Base-by-base conservation (phyloP, 1,140 invertebrate genomes). In the Drosophila malerkotliana region DNA sequence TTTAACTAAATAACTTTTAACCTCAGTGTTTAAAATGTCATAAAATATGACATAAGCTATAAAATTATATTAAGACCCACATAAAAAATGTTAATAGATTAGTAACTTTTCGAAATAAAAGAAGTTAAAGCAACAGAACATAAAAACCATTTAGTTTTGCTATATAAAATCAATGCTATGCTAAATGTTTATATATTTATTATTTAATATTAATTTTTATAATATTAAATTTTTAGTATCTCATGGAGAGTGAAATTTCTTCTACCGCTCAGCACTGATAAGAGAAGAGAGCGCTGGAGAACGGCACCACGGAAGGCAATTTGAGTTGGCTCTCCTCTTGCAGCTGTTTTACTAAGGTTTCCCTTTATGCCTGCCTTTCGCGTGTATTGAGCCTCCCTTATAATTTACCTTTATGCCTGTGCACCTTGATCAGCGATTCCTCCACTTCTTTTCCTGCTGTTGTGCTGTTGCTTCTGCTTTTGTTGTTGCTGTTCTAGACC, bases 291-390 rank as follows among this genome's bases (percentile, higher is more conserved):
- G 72, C 30, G 0, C 15, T 14, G 32, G 14, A 63, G 51, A 59
- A 28, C 1, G 26, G 26, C 26, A 26, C 26, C 6, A 5, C 26
- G 26, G 26, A 4, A 28, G 49, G 44, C 39, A 57, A 37, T 28
- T 14, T 34, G 47, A 45, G 41, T 15, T 15, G 15, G 49, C 52
- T 64, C 51, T 61, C 53, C 53, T 62, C 67, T 71, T 81, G 83
- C 83, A 88, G 83, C 83, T 88, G 83, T 88, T 88, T 89, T 88
- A 83, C 84, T 88, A 88, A 77, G 83, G 79, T 83, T 88, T 88
- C 72, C 54, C 67, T 87, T 77, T 87, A 60, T 62, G 72, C 76
- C 63, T 79, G 72, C 59, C 51, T 56, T 88, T 82, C 79, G 84
- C 84, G 79, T 88, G 62, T 72, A 76, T 79, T 76, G 82, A 82